Evolutionary conservation across 1,140 invertebrate species (phyloP), one percentile per base, ranked within the genome.

Genomic region (Ooceraea biroi): DNA sequence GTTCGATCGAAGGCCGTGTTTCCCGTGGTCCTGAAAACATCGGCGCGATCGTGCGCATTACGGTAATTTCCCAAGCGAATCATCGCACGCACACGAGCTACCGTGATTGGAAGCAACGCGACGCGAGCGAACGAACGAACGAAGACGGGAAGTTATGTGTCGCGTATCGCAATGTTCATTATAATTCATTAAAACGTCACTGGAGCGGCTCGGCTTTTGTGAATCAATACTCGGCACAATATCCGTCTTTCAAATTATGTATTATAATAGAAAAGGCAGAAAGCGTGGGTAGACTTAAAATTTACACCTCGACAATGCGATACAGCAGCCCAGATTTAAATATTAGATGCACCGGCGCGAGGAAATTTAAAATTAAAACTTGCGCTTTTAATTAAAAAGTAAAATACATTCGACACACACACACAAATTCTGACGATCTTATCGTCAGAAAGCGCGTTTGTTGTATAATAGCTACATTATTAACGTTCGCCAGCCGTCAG

Each of bases 31-130:
- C 46, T 52, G 57, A 74, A 82, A 82, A 82, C 74, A 82, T 82
- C 58, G 55, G 30, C 41, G 44, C 8, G 41, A 27, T 10, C 25
- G 48, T 25, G 3, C 36, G 36, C 65, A 69, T 69, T 57, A 69
- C 30, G 12, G 2, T 74, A 74, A 82, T 82, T 82, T 82, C 78
- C 44, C 78, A 74, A 50, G 69, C 71, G 57, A 61, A 25, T 78
- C 66, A 22, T 57, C 19, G 22, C 50, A 30, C n/a, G 27, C 17
- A 27, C 7, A 19, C 48, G 30, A 44, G 36, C 10, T n/a, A n/a
- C 36, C 3, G 27, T n/a, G 12, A 19, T 17, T 55, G 19, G 19
- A 52, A n/a, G 0, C 22, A 52, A 2, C 66, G 17, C 22, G n/a
- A 27, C 19, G 19, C 27, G 41, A 82, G n/a, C n/a, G n/a, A n/a